Conservation (phyloP, 2,113 vertebrate genomes). For the Nansenia antarctica region DNA sequence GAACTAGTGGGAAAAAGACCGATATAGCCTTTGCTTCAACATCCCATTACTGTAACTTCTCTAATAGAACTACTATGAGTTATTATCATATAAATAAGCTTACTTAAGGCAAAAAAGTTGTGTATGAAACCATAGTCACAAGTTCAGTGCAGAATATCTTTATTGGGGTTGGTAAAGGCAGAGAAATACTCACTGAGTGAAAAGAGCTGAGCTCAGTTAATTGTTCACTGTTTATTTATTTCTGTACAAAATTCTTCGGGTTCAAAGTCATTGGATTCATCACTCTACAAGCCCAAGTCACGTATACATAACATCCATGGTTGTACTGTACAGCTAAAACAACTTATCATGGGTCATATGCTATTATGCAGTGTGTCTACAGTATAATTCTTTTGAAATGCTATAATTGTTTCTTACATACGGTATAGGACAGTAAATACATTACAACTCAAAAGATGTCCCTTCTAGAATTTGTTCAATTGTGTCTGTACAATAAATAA, state of each 20-base stretch:
- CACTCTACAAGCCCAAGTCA: constrained; percentile 64
- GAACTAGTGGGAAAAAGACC: not conserved
- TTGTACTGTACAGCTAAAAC: constrained; percentile 53
- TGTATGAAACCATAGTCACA: no score
- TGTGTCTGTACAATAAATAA: constrained; percentile 95
- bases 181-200: not conserved
- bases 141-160: constrained; percentile 15
- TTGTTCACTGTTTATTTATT: constrained; percentile 66
- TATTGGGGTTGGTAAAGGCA: not conserved
- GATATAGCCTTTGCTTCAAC: no score
- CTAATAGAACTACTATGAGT: not conserved
- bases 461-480: constrained; percentile 62
- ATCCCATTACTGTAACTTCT: no score
- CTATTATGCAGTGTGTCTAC: constrained; percentile 31
- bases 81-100: not conserved
- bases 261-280: constrained; percentile 49
- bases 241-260: constrained; percentile 69
- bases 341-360: constrained; percentile 50
- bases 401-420: constrained; percentile 52
- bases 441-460: constrained; percentile 66
- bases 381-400: constrained; percentile 31
- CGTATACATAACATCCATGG: constrained; percentile 63
- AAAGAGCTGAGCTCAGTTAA: not conserved
- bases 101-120: no score
- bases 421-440: constrained; percentile 59